phyloP scores from a whole-genome alignment of 2,113 vertebrate genomes.

The Gasterosteus aculeatus region DNA sequence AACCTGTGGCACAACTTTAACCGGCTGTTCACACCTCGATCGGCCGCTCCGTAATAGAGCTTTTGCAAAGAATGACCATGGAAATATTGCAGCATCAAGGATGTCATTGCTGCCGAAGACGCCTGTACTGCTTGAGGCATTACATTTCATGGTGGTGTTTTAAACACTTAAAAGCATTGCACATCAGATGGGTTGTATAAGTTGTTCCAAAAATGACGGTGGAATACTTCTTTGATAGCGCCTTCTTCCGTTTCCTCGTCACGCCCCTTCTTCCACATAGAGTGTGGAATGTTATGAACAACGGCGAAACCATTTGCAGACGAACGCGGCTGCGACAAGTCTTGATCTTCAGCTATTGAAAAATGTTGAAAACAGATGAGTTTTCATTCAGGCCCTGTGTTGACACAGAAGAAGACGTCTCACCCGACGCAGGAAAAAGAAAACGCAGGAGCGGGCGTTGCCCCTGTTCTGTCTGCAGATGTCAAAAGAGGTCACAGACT shows the following conservation, averaged over 20 bases:
- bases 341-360: not conserved
- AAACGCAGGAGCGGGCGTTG: slow-evolving; percentile 47
- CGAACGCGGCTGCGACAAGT: not conserved
- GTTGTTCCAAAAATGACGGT: not conserved
- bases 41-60: not conserved
- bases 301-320: slow-evolving; percentile 11
- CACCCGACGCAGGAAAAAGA: not conserved
- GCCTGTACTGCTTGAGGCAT: not conserved
- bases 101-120: not conserved
- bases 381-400: slow-evolving; percentile 9
- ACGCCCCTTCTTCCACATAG: not conserved
- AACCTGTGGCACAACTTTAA: not conserved
- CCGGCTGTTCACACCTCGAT: not conserved
- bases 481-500: slow-evolving; percentile 70
- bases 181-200: not conserved
- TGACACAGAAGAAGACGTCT: slow-evolving; percentile 4
- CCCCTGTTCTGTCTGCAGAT: slow-evolving; percentile 63
- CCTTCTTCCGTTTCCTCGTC: slow-evolving; percentile 35
- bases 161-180: not conserved
- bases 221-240: not conserved
- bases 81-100: not conserved
- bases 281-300: not conserved
- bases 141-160: not conserved
- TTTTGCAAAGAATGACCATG: not conserved
- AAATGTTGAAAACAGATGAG: slow-evolving; percentile 4